phyloP scores from a whole-genome alignment of 2,113 vertebrate species.

The Myotis brandtii region DNA sequence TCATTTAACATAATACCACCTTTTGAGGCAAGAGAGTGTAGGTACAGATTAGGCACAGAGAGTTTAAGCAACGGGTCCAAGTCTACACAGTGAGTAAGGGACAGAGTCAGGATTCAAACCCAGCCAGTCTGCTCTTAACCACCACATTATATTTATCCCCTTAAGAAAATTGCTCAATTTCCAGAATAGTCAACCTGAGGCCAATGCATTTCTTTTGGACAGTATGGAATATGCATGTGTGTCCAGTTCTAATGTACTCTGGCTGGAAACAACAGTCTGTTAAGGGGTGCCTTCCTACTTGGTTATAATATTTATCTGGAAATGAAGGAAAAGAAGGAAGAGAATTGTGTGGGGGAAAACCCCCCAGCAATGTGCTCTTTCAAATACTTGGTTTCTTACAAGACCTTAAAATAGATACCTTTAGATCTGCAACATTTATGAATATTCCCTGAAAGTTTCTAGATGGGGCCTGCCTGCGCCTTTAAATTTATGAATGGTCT shows the following conservation, averaged over 20 bases:
- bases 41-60: background rate
- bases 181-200: background rate
- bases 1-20: background rate
- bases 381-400: background rate
- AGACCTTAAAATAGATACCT: conserved; percentile 38
- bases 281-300: background rate
- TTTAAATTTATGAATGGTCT: conserved; percentile 48
- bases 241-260: background rate
- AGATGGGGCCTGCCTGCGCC: background rate
- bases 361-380: background rate
- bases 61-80: background rate
- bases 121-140: background rate
- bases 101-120: background rate
- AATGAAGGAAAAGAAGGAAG: conserved; percentile 16
- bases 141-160: background rate
- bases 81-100: background rate
- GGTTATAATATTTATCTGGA: conserved; percentile 12
- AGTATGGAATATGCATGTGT: background rate
- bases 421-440: background rate
- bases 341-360: background rate
- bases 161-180: conserved; percentile 3
- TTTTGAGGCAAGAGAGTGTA: background rate
- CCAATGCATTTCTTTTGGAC: background rate
- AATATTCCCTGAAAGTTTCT: conserved; percentile 44
- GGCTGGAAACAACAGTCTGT: background rate